phyloP scores from a whole-genome alignment of 2,113 vertebrate species.

The Mesembrinibis cayennensis region DNA sequence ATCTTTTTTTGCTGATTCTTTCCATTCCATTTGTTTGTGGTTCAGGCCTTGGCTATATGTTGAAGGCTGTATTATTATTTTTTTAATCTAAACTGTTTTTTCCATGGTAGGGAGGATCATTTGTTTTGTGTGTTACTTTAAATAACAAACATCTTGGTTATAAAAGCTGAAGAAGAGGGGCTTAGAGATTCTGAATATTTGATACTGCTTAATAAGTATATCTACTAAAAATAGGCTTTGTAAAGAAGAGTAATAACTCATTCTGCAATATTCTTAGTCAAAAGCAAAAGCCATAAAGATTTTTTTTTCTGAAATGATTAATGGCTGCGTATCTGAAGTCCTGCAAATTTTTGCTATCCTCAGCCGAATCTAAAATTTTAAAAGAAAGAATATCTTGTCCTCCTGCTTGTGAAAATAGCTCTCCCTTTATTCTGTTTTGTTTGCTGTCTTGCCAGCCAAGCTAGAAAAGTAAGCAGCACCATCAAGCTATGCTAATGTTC shows the following conservation, averaged over 20 bases:
- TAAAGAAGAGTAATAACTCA: neutral
- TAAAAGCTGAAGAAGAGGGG: neutral
- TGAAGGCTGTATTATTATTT: neutral
- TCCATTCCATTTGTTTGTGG: neutral
- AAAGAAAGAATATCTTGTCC: neutral
- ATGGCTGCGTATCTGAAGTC: neutral
- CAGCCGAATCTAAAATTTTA: slow-evolving; percentile 9
- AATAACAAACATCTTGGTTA: neutral
- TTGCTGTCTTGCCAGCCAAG: slow-evolving; percentile 28
- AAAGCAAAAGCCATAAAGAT: slow-evolving; percentile 25
- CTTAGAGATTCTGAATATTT: neutral
- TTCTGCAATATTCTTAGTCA: neutral
- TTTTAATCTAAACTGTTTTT: neutral
- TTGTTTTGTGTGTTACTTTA: neutral
- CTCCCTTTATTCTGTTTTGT: slow-evolving; percentile 17
- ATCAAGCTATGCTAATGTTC: neutral
- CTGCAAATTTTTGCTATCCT: slow-evolving; percentile 9
- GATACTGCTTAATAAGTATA: neutral
- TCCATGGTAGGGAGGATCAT: neutral
- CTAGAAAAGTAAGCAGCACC: neutral
- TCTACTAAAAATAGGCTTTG: slow-evolving; percentile 26
- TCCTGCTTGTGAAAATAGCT: neutral
- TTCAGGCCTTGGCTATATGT: neutral
- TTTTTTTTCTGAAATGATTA: neutral
- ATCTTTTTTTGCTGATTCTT: neutral